phyloP scores from a whole-genome alignment of 2,888 invertebrate genomes.

The Metellina segmentata region DNA sequence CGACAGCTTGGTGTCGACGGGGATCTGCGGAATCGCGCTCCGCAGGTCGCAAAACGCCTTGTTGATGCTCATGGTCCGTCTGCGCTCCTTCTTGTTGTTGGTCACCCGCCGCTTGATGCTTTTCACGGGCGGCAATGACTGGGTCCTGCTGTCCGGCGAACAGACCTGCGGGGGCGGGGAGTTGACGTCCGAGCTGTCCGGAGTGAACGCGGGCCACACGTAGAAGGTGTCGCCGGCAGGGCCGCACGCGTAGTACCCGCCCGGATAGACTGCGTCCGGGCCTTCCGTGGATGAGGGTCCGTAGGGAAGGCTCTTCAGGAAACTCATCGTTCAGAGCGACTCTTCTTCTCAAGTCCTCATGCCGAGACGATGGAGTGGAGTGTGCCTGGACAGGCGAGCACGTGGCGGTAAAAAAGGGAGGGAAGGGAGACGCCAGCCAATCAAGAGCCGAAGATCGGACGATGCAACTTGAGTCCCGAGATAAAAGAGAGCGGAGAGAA shows the following conservation, averaged over 20 bases:
- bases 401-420: not conserved
- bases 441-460: not conserved
- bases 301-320: conserved; percentile 19
- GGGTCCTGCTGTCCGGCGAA: not conserved
- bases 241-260: conserved; percentile 44
- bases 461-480: not conserved
- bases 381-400: conserved; percentile 9
- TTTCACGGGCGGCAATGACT: conserved; percentile 78
- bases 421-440: conserved; percentile 6
- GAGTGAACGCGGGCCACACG: conserved; percentile 47
- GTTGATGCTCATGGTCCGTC: conserved; percentile 96
- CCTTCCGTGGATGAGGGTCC: not conserved
- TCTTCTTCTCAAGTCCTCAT: not conserved
- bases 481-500: not conserved
- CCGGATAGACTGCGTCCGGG: not conserved
- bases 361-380: conserved; percentile 12
- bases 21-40: conserved; percentile 97
- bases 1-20: conserved; percentile 95
- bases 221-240: conserved; percentile 28
- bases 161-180: conserved; percentile 11
- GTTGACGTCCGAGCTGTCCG: conserved; percentile 21
- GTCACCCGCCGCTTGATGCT: conserved; percentile 91
- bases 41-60: conserved; percentile 95
- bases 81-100: conserved; percentile 95
- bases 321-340: conserved; percentile 5